Evolutionary conservation across 1,140 invertebrate species (phyloP), one percentile per base, ranked within the genome.

Genomic region (Pantala flavescens): DNA sequence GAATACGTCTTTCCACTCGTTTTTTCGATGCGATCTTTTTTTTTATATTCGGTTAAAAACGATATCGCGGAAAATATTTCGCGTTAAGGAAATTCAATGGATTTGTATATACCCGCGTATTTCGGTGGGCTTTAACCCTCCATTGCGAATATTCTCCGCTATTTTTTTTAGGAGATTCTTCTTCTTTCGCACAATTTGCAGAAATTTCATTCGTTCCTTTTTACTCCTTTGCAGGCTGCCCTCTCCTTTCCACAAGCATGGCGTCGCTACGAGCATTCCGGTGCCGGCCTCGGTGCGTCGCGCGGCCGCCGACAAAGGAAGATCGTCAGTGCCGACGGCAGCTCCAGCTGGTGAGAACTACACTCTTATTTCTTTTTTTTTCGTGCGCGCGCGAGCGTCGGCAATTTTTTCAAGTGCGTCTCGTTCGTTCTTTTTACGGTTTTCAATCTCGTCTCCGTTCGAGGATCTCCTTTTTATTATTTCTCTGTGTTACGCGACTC

Each of bases 231-330:
- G 70, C 83, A 90, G 88, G 83, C 84, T 88, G 80, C 86, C 87
- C 77, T 87, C 87, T 23, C 85, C 86, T 76, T 86, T 87, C 76
- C 88, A 89, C 78, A 89, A 89, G 75, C 81, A 83, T 74, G 75
- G 79, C 71, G 77, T 70, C 16, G 71, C 74, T 0, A 74, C 70
- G 77, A 63, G 49, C n/a, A 63, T 63, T 63, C 49, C 49, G 49
- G 77, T 21, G 76, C 76, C 70, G 79, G 77, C 28, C 78, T 78
- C 36, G 75, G 74, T 28, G 79, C 79, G 43, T 75, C 76, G 10
- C 76, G 77, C 72, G 76, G 76, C 80, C 85, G 85, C 75, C 83
- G 84, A 11, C 49, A 63, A 63, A 63, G 49, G 49, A 63, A 16
- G 49, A 63, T 63, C 49, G 49, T 63, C 49, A 12, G 49, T 63